These are phyloP conservation scores for Mechanitis messenoides DNA, from an alignment of 2,888 invertebrate species.

Conservation along the genomic window DNA sequence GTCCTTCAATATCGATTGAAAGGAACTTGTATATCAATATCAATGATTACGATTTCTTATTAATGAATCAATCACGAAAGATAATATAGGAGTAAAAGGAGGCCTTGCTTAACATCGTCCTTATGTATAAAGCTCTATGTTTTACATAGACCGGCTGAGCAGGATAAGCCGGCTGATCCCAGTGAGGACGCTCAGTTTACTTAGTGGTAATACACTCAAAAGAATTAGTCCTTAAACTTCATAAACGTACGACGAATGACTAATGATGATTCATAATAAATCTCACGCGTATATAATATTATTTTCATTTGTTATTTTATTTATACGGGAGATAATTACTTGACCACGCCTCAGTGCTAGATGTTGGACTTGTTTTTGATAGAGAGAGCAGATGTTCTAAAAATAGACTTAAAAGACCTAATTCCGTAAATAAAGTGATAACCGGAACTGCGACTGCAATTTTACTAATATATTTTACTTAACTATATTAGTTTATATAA, in stretches of 20 bases:
- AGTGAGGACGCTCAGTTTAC: slow-evolving; percentile 1
- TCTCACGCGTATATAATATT: slow-evolving; percentile 6
- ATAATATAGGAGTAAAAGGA: too few species aligned
- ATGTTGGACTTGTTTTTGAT: slow-evolving; percentile 23
- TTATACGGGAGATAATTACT: slow-evolving; percentile 25
- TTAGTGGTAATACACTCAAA: neutral
- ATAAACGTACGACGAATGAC: slow-evolving; percentile 16
- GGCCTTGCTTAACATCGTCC: neutral
- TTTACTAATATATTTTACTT: slow-evolving; percentile 1
- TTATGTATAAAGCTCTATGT: neutral
- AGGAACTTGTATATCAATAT: neutral
- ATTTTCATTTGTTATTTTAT: neutral
- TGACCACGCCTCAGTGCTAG: slow-evolving; percentile 32
- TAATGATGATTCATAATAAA: slow-evolving; percentile 24
- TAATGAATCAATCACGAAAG: too few species aligned
- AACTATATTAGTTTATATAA: neutral
- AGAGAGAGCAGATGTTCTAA: slow-evolving; percentile 20
- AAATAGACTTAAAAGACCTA: slow-evolving; percentile 27
- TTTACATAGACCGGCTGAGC: slow-evolving; percentile 2
- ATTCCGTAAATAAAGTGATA: slow-evolving; percentile 21
- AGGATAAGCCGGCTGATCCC: slow-evolving; percentile 12
- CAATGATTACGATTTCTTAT: too few species aligned
- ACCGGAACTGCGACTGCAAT: slow-evolving; percentile 13
- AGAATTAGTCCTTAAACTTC: slow-evolving; percentile 2
- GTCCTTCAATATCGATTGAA: slow-evolving; percentile 3